A percentile compares a stretch with the other conserved stretches of the same genome.
Conservation (phyloP, 1,140 invertebrate species). For the Elysia chlorotica region DNA sequence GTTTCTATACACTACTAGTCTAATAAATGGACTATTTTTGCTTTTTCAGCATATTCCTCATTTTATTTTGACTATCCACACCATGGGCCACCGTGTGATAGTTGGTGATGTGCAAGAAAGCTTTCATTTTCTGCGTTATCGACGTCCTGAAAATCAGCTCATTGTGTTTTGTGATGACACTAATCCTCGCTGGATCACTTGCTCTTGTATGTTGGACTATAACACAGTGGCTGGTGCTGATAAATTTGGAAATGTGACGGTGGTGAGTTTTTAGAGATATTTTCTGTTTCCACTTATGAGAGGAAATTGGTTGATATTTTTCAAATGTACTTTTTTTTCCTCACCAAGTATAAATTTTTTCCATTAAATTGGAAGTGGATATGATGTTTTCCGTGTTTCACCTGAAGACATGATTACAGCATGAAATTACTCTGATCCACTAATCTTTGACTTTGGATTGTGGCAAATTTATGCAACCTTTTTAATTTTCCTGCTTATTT, state of each 20-base stretch:
- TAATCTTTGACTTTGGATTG: too few species aligned
- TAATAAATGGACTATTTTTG: constrained; percentile 1
- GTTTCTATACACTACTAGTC: too few species aligned
- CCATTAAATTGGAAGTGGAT: too few species aligned
- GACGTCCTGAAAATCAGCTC: constrained; percentile 93
- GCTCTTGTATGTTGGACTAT: constrained; percentile 91
- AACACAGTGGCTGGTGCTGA: constrained; percentile 95
- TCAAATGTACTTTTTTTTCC: too few species aligned
- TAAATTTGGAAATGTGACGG: constrained; percentile 97
- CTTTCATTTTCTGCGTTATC: constrained; percentile 95
- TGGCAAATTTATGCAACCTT: too few species aligned
- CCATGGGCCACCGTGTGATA: constrained; percentile 90
- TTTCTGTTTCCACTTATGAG: too few species aligned
- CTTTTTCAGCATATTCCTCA: constrained; percentile 87
- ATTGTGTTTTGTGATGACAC: constrained; percentile 99
- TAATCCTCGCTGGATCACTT: constrained; percentile 93
- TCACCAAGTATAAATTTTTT: too few species aligned
- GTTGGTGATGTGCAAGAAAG: constrained; percentile 97
- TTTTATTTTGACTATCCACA: constrained; percentile 89
- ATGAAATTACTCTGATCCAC: constrained; percentile 20
- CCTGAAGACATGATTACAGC: constrained; percentile 21
- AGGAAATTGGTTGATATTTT: too few species aligned
- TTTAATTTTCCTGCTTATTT: too few species aligned
- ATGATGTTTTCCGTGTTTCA: constrained; percentile 34
- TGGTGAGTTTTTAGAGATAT: too few species aligned